phyloP scores from a whole-genome alignment of 2,113 vertebrate genomes.

The Salminus brasiliensis region DNA sequence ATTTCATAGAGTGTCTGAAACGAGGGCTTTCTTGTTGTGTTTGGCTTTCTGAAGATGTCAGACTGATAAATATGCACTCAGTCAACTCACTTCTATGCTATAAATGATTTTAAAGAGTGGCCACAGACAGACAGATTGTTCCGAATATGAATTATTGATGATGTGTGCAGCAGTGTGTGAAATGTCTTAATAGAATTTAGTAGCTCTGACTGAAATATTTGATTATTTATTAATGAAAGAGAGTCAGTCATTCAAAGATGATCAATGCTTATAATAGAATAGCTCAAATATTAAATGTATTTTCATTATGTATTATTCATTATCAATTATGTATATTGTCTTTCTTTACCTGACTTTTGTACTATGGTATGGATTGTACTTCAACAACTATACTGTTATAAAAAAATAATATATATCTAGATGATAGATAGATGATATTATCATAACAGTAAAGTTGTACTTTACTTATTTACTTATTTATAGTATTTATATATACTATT shows the following conservation, averaged over 20 bases:
- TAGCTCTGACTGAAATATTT: background rate
- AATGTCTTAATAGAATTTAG: background rate
- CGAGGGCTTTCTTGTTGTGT: background rate
- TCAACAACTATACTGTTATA: no score
- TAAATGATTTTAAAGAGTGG: background rate
- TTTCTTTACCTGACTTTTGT: no score
- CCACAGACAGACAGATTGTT: conserved; percentile 1
- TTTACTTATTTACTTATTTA: no score
- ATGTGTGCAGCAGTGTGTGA: background rate
- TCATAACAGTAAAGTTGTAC: no score
- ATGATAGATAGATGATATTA: no score
- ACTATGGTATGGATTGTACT: no score
- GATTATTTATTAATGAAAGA: background rate
- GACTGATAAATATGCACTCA: conserved; percentile 14
- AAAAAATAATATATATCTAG: no score
- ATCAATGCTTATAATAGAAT: background rate
- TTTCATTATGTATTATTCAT: no score
- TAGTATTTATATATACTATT: no score
- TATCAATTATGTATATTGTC: no score
- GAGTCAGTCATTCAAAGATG: background rate
- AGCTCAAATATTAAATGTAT: background rate
- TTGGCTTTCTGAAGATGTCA: conserved; percentile 14
- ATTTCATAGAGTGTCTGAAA: conserved; percentile 15
- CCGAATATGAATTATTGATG: background rate
- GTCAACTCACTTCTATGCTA: background rate